Percentiles rank a stretch among this genome's conserved stretches.
phyloP scores from a whole-genome alignment of 2,888 invertebrate genomes.

The Acheta domesticus region DNA sequence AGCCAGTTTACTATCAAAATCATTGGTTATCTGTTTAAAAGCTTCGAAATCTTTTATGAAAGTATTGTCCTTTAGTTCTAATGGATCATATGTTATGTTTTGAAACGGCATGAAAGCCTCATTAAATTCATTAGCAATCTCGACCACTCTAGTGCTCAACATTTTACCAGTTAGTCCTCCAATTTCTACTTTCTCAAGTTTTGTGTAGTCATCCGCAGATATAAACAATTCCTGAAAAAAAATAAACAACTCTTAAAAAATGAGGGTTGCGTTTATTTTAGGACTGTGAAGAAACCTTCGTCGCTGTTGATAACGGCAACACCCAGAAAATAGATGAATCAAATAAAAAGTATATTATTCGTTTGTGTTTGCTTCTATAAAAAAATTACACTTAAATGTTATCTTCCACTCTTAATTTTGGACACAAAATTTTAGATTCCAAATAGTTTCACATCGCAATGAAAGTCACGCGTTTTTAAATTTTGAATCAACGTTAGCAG shows the following conservation, averaged over 20 bases:
- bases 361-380: too few species aligned
- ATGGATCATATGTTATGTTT: slow-evolving; percentile 67
- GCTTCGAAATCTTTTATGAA: slow-evolving; percentile 61
- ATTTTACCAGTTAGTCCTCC: slow-evolving; percentile 65
- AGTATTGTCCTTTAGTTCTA: slow-evolving; percentile 63
- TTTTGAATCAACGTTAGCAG: too few species aligned
- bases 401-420: too few species aligned
- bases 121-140: slow-evolving; percentile 46
- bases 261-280: too few species aligned
- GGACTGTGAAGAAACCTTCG: too few species aligned
- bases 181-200: slow-evolving; percentile 81
- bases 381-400: too few species aligned
- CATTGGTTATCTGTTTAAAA: slow-evolving; percentile 62
- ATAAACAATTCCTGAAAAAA: slow-evolving; percentile 61
- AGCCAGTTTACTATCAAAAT: slow-evolving; percentile 74
- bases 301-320: too few species aligned
- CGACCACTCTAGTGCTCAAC: slow-evolving; percentile 53
- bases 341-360: too few species aligned
- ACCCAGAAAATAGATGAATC: too few species aligned
- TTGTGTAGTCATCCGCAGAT: slow-evolving; percentile 75
- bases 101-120: slow-evolving; percentile 48
- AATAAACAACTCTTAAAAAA: neutral
- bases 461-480: too few species aligned
- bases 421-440: too few species aligned
- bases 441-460: too few species aligned